phyloP scores from a whole-genome alignment of 2,888 invertebrate species.

The Rhimphoctona megacephalus region DNA sequence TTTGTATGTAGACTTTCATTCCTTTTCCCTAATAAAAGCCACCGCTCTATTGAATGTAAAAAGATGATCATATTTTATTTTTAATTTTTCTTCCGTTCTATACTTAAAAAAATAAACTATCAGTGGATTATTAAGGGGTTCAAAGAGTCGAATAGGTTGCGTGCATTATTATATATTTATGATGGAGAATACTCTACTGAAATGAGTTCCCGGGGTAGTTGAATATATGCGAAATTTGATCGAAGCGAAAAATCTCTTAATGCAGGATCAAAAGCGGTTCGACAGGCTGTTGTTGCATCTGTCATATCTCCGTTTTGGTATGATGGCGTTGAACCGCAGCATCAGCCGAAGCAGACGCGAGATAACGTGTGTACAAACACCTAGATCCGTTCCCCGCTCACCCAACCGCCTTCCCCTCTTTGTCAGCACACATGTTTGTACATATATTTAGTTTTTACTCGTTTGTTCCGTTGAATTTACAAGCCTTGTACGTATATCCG shows the following conservation, averaged over 20 bases:
- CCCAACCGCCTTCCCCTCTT: background rate
- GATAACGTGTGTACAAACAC: slow-evolving; percentile 9
- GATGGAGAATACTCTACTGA: background rate
- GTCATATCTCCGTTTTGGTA: slow-evolving; percentile 1
- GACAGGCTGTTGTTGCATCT: slow-evolving; percentile 2
- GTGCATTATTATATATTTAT: background rate
- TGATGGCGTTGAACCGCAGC: slow-evolving; percentile 1
- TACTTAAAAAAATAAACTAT: background rate
- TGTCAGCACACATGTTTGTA: slow-evolving; percentile 7
- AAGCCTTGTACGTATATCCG: background rate
- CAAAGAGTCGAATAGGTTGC: background rate
- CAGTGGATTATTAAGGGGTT: background rate
- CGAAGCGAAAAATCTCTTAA: background rate
- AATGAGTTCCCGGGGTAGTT: background rate
- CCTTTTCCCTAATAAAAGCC: background rate
- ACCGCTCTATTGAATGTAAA: background rate
- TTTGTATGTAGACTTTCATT: too few species aligned
- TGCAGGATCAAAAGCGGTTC: background rate
- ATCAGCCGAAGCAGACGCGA: background rate
- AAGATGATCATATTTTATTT: slow-evolving; percentile 3
- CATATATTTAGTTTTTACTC: slow-evolving; percentile 31
- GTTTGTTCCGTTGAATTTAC: slow-evolving; percentile 8
- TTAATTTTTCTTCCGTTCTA: background rate
- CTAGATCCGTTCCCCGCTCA: background rate
- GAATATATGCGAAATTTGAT: background rate